These are phyloP conservation scores for Pristionchus mayeri DNA, from an alignment of 2,888 invertebrate genomes.

Conservation along the genomic window DNA sequence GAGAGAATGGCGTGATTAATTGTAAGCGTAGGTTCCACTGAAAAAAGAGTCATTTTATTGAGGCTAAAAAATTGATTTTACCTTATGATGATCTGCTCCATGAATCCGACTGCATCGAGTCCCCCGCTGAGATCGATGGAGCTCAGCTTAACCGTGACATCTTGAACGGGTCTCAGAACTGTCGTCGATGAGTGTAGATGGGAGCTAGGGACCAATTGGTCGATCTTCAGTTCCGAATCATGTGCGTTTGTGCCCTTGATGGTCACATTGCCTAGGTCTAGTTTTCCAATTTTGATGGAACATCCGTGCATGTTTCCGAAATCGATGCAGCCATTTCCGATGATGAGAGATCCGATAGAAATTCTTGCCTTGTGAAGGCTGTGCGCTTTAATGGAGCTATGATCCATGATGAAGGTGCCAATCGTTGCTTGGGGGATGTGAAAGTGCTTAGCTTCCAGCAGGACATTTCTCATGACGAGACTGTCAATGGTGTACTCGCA, in stretches of 20 bases:
- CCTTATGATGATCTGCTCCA: neutral
- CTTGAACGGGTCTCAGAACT: neutral
- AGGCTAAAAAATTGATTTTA: neutral
- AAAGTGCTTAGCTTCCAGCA: neutral
- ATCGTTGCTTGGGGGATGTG: neutral
- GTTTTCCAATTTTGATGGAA: neutral
- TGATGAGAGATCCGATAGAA: neutral
- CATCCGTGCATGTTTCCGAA: neutral
- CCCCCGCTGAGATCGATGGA: conserved; percentile 3
- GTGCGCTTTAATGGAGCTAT: neutral
- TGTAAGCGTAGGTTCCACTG: neutral
- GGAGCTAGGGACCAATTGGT: neutral
- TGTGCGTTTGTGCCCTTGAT: neutral
- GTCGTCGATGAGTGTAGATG: neutral
- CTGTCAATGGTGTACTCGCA: neutral
- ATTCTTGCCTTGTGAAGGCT: neutral
- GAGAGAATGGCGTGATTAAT: no score
- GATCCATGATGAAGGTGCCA: neutral
- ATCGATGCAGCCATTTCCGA: neutral
- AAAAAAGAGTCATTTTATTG: neutral
- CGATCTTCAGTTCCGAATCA: neutral
- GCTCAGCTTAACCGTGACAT: neutral
- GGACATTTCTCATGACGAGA: neutral
- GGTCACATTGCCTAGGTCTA: neutral
- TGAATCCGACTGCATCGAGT: neutral